Evolutionary conservation across 2,113 vertebrate species (phyloP), one percentile per base, ranked within the genome.

Genomic region (Anoura caudifer): DNA sequence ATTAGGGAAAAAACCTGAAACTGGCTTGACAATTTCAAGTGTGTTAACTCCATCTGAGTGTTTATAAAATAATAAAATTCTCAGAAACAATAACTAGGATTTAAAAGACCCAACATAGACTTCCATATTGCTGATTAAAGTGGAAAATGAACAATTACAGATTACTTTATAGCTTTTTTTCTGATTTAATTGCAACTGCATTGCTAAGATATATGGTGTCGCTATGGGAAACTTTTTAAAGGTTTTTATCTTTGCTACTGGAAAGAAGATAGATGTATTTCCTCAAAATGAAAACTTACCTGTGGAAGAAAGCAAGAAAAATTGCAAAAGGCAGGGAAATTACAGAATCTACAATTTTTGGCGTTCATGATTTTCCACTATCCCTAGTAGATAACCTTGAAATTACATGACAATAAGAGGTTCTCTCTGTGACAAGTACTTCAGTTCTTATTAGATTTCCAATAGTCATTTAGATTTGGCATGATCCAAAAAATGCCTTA

Each of bases 391-490:
- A 98, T 98, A 98, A 96, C 93, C 86, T 93, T 97, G 79, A 98
- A 98, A 98, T 98, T 98, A 98, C 95, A 97, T 96, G 95, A 97
- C 98, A 98, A 97, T 98, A 97, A 90, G 94, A 95, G 73, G 91
- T 97, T 45, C 92, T 95, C 97, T 98, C 97, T 97, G 89, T 94
- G 97, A 94, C 95, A 98, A 98, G 97, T 82, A 96, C 92, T 97
- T 97, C 92, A 97, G 95, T 97, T 98, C 97, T 97, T 98, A 98
- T 98, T 98, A 98, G 97, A 95, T 97, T 97, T 98, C 92, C 91
- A 96, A 85, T 90, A 97, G 96, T 92, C 97, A 97, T 97, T 98
- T 98, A 98, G 97, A 94, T 98, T 96, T 91, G 84, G 54, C 91
- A 94, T 94, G 97, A 73, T 85, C 91, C 88, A 54, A 97, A 98